Conservation (phyloP, 2,888 invertebrate genomes). For the Andrena chrysosceles region DNA sequence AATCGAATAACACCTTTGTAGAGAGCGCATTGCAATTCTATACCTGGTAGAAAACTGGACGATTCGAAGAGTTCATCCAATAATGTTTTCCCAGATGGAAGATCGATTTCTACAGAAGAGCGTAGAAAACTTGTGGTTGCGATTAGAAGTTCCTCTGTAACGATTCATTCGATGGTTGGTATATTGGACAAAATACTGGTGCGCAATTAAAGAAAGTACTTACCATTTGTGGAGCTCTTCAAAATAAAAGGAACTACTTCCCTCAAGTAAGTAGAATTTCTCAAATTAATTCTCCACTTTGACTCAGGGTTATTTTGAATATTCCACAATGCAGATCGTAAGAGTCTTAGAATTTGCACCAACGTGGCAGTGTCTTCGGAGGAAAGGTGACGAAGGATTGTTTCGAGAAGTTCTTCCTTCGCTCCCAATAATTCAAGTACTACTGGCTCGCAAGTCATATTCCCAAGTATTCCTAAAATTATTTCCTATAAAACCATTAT, state of each 20-base stretch:
- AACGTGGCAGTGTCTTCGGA: conserved; percentile 90
- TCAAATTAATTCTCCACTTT: conserved; percentile 74
- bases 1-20: background rate
- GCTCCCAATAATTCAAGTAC: conserved; percentile 87
- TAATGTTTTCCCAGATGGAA: conserved; percentile 50
- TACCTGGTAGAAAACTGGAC: conserved; percentile 53
- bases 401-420: conserved; percentile 87
- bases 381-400: conserved; percentile 87
- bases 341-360: conserved; percentile 90
- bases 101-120: conserved; percentile 65
- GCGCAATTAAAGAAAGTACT: background rate
- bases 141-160: conserved; percentile 76
- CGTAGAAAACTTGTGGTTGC: conserved; percentile 75
- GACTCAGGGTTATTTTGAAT: conserved; percentile 76
- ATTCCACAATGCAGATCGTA: conserved; percentile 84
- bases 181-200: background rate
- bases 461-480: conserved; percentile 93
- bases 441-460: conserved; percentile 91
- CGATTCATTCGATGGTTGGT: background rate
- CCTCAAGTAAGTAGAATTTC: conserved; percentile 85
- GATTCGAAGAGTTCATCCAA: conserved; percentile 53
- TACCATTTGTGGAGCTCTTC: conserved; percentile 74
- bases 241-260: conserved; percentile 90
- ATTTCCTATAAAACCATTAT: conserved; percentile 88
- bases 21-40: conserved; percentile 33